phyloP scores from a whole-genome alignment of 2,113 vertebrate species.

The Spea bombifrons region DNA sequence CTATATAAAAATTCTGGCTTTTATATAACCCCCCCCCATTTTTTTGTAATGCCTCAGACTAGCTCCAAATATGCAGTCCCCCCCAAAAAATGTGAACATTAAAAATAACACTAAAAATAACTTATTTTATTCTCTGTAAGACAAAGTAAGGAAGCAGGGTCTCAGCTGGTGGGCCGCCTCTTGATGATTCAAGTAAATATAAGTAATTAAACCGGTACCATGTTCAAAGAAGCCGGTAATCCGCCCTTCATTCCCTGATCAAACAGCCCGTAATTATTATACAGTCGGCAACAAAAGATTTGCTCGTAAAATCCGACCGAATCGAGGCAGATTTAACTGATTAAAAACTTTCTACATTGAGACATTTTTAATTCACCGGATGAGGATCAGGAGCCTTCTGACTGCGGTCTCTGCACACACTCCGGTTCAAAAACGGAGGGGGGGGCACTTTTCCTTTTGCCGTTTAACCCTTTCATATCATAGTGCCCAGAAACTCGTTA shows the following conservation, averaged over 20 bases:
- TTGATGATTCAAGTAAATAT: slow-evolving; percentile 64
- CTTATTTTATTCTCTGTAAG: background rate
- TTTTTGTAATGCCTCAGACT: too few species aligned
- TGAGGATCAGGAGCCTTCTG: background rate
- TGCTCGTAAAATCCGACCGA: slow-evolving; percentile 70
- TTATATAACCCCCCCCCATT: too few species aligned
- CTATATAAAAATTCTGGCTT: too few species aligned
- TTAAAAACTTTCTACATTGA: slow-evolving; percentile 64
- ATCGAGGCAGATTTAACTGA: slow-evolving; percentile 76
- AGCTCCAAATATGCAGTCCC: too few species aligned
- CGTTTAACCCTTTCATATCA: too few species aligned
- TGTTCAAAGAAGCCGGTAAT: slow-evolving; percentile 75
- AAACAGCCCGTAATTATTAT: slow-evolving; percentile 69
- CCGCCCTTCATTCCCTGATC: slow-evolving; percentile 74
- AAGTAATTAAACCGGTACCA: slow-evolving; percentile 64
- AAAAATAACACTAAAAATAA: background rate
- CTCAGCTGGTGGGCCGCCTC: slow-evolving; percentile 58
- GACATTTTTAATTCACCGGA: slow-evolving; percentile 51
- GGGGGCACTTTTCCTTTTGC: too few species aligned
- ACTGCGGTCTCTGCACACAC: too few species aligned
- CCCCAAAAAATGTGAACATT: too few species aligned
- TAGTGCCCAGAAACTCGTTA: too few species aligned
- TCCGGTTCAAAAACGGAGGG: too few species aligned
- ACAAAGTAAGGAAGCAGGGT: slow-evolving; percentile 49
- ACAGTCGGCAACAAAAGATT: slow-evolving; percentile 65